Evolutionary conservation across 2,888 invertebrate genomes (phyloP).

Genomic region (Schrankia costaestrigalis): DNA sequence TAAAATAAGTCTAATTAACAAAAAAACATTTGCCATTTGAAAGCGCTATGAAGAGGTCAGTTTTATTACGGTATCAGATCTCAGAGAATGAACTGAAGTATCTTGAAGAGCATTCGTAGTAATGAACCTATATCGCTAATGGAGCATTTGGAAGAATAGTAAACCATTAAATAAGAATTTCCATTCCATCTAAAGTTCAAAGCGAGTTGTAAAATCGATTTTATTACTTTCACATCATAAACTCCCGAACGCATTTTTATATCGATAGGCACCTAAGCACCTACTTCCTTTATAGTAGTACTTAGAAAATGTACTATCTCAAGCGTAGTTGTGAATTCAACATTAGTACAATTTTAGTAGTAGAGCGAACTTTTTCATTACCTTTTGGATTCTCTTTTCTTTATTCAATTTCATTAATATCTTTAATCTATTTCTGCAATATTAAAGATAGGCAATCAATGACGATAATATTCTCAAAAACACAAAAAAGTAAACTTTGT

Average conservation of each 20-base stretch:
- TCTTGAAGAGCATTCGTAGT: slow-evolving; percentile 5
- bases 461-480: no score
- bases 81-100: neutral
- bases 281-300: slow-evolving; percentile 20
- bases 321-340: slow-evolving; percentile 13
- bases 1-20: no score
- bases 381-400: no score
- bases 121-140: slow-evolving; percentile 21
- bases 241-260: slow-evolving; percentile 39
- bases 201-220: slow-evolving; percentile 48
- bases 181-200: slow-evolving; percentile 40
- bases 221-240: slow-evolving; percentile 54
- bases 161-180: slow-evolving; percentile 31
- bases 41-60: no score
- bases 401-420: no score
- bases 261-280: slow-evolving; percentile 23
- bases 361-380: no score
- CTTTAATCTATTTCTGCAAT: no score
- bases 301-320: slow-evolving; percentile 17
- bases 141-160: slow-evolving; percentile 19
- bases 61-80: slow-evolving; percentile 6
- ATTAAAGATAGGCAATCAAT: no score
- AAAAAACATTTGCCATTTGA: no score
- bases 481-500: no score
- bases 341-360: no score